Base-by-base conservation (phyloP, 2,888 invertebrate genomes). In the Choristoneura rosaceana region DNA sequence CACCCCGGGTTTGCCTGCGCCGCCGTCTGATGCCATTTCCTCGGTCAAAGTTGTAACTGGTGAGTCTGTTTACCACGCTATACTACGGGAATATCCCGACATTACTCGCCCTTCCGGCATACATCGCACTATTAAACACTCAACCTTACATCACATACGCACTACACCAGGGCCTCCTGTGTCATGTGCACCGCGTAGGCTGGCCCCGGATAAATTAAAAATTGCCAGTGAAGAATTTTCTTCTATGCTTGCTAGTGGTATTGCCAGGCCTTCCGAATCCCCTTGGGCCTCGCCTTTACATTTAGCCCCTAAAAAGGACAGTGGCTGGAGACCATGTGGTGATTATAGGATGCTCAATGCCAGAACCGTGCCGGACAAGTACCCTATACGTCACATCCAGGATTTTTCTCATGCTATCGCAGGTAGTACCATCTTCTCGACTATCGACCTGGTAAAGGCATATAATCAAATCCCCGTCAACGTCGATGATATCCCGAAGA, bases 381-480 rank as follows among this genome's bases (percentile, higher is more conserved):
- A 85, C 69, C 84, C 85, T 0, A 71, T 85, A 4, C 76, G 81
- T 2, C 80, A 86, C 71, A 80, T 90, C 5, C 79, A 85, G 15
- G 86, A 87, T 71, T 85, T 87, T 70, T 38, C 82, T 0, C 77
- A 81, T 12, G 73, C 69, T 7, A 74, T 88, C 0, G 43, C 70
- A 14, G 82, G 81, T 9, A 80, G 79, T 38, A 76, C 50, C 14
- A 68, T 82, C 7, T 86, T 84, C 68, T 79, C 79, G 0, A 83
- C 76, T 0, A 67, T 88, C 2, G 87, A 88, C 76, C 76, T 90
- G 4, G 78, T 79, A 0, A 76, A 80, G 55, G 87, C 86, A 0
- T 80, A 77, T 25, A 75, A 78, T 25, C 79, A 79, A 52, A 75
- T 52, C 52, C 25, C 25, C 25, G 25, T 25, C 25, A 25, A 25